Percentiles rank a stretch among this genome's conserved stretches.
Conservation (phyloP, 2,888 invertebrate genomes). For the Escarpia spicata region DNA sequence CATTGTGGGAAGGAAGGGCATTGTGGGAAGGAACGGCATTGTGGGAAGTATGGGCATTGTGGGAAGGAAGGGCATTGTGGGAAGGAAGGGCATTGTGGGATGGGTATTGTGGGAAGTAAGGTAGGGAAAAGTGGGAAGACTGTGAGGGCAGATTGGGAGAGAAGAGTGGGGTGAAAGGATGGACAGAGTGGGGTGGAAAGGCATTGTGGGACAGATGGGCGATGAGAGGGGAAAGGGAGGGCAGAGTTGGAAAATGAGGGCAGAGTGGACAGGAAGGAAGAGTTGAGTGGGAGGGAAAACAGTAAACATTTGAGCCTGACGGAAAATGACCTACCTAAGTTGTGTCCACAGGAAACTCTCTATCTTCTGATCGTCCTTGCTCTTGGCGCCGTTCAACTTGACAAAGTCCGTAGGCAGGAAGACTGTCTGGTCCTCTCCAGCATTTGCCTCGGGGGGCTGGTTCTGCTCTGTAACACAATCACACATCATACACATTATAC, state of each 20-base stretch:
- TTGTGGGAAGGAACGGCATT: background rate
- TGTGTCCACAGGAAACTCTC: slow-evolving; percentile 86
- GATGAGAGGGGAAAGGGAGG: background rate
- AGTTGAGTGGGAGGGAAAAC: background rate
- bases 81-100: background rate
- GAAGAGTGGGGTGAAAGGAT: background rate
- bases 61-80: background rate
- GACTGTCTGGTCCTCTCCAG: slow-evolving; percentile 73
- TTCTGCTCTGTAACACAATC: slow-evolving; percentile 45
- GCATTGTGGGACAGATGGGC: background rate
- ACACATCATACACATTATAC: no score
- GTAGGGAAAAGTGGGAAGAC: background rate
- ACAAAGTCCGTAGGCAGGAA: slow-evolving; percentile 86
- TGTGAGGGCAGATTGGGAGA: background rate
- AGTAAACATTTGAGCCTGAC: background rate
- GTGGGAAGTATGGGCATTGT: background rate
- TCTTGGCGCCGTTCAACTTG: slow-evolving; percentile 79
- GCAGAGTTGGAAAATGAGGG: background rate
- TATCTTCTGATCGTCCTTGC: slow-evolving; percentile 84
- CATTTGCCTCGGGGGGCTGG: slow-evolving; percentile 68
- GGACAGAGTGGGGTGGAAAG: background rate
- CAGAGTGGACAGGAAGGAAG: background rate
- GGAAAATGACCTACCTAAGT: slow-evolving; percentile 68
- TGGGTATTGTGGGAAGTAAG: background rate
- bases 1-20: background rate